A percentile compares a stretch with the other conserved stretches of the same genome.
Evolutionary conservation across 2,888 invertebrate species (phyloP).

Genomic region (Xestia ashworthii): DNA sequence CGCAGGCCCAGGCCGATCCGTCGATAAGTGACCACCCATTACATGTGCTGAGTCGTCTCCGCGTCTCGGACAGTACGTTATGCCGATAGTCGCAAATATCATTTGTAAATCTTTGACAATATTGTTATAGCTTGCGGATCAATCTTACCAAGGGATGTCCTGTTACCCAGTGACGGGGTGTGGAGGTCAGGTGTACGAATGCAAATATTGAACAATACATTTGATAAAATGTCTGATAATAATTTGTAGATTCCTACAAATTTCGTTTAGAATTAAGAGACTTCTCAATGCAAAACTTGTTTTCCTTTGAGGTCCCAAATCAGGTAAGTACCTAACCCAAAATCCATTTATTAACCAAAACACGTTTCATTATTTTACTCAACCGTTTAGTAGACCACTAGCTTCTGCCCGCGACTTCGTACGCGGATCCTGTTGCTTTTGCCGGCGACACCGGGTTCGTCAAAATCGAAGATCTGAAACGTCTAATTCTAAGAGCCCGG

Average conservation of each 20-base stretch:
- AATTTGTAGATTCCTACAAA: no score
- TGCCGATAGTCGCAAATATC: no score
- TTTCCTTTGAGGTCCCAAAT: neutral
- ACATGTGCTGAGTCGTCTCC: neutral
- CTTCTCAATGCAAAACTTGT: slow-evolving; percentile 5
- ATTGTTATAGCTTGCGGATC: neutral
- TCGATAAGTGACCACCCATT: neutral
- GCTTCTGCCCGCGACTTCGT: no score
- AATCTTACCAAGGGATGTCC: neutral
- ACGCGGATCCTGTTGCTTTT: no score
- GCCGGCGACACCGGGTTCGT: no score
- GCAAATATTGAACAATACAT: neutral
- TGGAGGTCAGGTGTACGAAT: neutral
- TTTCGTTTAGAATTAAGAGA: neutral
- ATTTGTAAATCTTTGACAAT: neutral
- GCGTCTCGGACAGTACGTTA: neutral
- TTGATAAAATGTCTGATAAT: neutral
- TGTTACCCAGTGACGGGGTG: neutral
- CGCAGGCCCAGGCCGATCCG: neutral
- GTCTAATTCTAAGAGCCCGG: no score
- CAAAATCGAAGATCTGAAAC: no score
- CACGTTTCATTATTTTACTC: neutral
- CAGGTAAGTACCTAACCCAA: neutral
- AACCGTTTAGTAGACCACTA: neutral
- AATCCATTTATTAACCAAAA: neutral